Evolutionary conservation across 2,113 vertebrate species (phyloP).

Genomic region (Alethe diademata): DNA sequence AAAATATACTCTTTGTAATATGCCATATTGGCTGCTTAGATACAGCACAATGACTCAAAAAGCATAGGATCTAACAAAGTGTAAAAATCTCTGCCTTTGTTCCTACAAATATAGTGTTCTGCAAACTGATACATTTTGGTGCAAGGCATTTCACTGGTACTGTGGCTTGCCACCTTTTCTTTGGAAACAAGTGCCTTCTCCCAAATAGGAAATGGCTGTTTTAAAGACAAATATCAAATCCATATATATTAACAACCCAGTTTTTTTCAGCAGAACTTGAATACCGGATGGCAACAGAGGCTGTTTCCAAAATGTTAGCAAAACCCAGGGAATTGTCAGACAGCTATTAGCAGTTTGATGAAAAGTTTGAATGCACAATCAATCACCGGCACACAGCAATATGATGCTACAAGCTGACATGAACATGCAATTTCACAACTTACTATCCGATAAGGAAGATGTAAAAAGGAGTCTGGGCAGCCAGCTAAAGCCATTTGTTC

Average conservation of each 20-base stretch:
- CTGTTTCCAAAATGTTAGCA: background rate
- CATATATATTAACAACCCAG: background rate
- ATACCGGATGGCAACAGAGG: background rate
- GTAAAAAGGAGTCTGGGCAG: constrained; percentile 88
- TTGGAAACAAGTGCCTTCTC: background rate
- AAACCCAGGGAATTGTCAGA: constrained; percentile 31
- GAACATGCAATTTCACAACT: constrained; percentile 51
- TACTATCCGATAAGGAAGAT: constrained; percentile 80
- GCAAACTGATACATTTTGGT: background rate
- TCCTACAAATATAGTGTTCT: background rate
- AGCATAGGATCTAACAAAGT: background rate
- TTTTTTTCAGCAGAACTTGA: background rate
- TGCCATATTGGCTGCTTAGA: constrained; percentile 26
- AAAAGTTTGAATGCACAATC: constrained; percentile 39
- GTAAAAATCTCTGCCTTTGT: background rate
- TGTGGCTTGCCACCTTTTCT: background rate
- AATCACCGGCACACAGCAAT: background rate
- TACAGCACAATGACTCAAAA: constrained; percentile 19
- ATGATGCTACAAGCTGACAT: background rate
- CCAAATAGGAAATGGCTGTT: background rate
- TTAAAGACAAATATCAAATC: background rate
- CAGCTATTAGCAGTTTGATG: constrained; percentile 41
- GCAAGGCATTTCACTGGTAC: background rate
- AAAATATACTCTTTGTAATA: background rate
- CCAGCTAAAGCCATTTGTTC: constrained; percentile 87